A percentile compares a stretch with the other conserved stretches of the same genome.
These are phyloP conservation scores for Megalops cyprinoides DNA, from an alignment of 2,797 vertebrate genomes.

Conservation along the genomic window DNA sequence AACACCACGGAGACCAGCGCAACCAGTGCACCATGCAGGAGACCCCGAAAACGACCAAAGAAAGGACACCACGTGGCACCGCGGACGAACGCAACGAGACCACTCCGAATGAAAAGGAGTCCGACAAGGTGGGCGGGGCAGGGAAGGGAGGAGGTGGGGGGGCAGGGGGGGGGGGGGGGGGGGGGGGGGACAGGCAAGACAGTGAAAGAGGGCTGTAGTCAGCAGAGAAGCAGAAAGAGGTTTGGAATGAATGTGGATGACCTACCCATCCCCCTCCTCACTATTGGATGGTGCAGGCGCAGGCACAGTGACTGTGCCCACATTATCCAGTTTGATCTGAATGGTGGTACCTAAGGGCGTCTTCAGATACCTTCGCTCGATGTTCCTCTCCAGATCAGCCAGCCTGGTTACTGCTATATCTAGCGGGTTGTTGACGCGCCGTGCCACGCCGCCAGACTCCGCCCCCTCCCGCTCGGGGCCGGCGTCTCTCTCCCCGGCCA, in stretches of 20 bases:
- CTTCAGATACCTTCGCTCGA: slow-evolving; percentile 93
- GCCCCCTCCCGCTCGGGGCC: slow-evolving; percentile 73
- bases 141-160: neutral
- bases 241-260: slow-evolving; percentile 86
- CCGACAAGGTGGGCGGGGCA: slow-evolving; percentile 63
- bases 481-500: slow-evolving; percentile 74
- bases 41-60: neutral
- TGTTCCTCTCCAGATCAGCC: slow-evolving; percentile 89
- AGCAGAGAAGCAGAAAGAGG: slow-evolving; percentile 88
- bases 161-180: slow-evolving; percentile 58
- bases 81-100: slow-evolving; percentile 70
- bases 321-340: slow-evolving; percentile 94
- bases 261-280: slow-evolving; percentile 92
- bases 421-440: slow-evolving; percentile 87
- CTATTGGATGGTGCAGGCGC: slow-evolving; percentile 89
- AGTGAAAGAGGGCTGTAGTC: slow-evolving; percentile 86
- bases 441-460: slow-evolving; percentile 72
- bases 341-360: slow-evolving; percentile 93
- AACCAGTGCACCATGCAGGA: slow-evolving; percentile 35
- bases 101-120: slow-evolving; percentile 5
- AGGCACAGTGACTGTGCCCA: slow-evolving; percentile 91
- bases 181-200: slow-evolving; percentile 82
- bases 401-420: slow-evolving; percentile 90
- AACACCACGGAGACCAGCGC: slow-evolving; percentile 24
- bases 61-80: slow-evolving; percentile 48